These are phyloP conservation scores for Globicephala melas DNA, from an alignment of 2,113 vertebrate genomes.

Conservation along the genomic window DNA sequence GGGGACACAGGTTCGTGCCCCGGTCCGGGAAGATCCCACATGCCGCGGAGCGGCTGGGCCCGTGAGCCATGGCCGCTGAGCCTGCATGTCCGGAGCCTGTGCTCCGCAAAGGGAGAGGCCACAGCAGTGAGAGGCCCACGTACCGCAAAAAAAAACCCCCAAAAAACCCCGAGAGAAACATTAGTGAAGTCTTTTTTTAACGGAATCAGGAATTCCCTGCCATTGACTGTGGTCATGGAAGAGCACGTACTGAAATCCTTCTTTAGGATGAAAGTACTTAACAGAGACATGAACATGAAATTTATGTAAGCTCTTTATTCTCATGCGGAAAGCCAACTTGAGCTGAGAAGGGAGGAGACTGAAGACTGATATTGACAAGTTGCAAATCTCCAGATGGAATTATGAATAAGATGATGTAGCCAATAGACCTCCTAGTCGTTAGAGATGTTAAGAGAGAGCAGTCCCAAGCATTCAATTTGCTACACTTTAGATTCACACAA, in stretches of 20 bases:
- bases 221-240: background rate
- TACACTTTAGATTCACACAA: background rate
- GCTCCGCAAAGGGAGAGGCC: no score
- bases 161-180: background rate
- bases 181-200: constrained; percentile 11
- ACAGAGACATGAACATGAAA: background rate
- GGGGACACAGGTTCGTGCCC: no score
- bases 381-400: background rate
- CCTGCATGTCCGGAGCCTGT: no score
- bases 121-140: no score
- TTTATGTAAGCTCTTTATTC: background rate
- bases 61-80: no score
- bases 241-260: background rate
- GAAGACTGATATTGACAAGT: background rate
- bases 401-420: background rate
- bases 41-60: no score
- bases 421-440: background rate
- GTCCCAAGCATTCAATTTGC: background rate
- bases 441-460: background rate
- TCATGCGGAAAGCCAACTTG: background rate
- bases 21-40: no score
- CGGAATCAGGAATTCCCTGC: background rate
- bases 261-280: background rate
- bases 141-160: no score
- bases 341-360: background rate